Evolutionary conservation across 2,888 invertebrate species (phyloP), one percentile per base, ranked within the genome.

Genomic region (Diloba caeruleocephala): DNA sequence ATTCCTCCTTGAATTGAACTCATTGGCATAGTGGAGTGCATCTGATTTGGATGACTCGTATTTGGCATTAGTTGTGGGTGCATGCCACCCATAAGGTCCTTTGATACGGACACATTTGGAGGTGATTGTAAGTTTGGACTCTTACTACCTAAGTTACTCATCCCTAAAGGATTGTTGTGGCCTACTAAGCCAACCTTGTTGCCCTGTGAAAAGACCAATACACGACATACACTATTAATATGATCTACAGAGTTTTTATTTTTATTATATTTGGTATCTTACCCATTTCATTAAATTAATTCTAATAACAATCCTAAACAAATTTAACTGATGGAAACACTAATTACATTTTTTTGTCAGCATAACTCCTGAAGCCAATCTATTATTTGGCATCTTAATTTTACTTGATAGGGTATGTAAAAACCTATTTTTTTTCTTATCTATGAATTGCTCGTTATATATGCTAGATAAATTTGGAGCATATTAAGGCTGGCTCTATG

Each of bases 121-220:
- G 97, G 97, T 46, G 97, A 97, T 87, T 97, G 97, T 84, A 97
- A 92, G 84, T 96, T 97, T 63, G 97, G 97, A 87, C 97, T 97
- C 87, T 97, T 97, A 89, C 95, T 97, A 64, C 97, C 96, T 85
- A 97, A 92, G 78, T 96, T 96, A 81, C 95, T 96, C 87, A 96
- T 95, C 61, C 95, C 95, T 94, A 97, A 95, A 41, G 96, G 95
- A 81, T 97, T 94, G 83, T 96, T 94, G 74, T 96, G 95, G 90
- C 95, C 95, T 46, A 95, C 94, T 82, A 96, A 95, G 84, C 94
- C 21, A 21, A 5, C 94, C 88, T 96, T 96, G 88, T 95, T 96
- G 84, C 95, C 95, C 96, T 96, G 93, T 84, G 89, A 93, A 92
- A 85, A 86, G 85, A 91, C 91, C 92, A 88, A 84, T 81, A 92